phyloP scores from a whole-genome alignment of 1,140 invertebrate species.

The Drosophila rufa region DNA sequence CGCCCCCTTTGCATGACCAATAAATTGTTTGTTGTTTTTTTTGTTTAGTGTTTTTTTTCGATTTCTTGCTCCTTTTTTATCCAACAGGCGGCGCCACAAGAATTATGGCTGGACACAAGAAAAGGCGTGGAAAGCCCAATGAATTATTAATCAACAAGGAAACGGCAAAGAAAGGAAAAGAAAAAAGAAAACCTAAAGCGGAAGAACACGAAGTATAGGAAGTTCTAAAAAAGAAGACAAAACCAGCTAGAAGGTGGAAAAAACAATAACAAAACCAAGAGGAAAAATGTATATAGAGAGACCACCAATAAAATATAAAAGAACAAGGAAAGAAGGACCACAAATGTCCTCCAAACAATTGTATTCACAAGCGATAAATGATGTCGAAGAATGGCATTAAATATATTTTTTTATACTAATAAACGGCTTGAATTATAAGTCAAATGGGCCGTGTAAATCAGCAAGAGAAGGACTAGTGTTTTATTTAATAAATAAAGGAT shows the following conservation, averaged over 20 bases:
- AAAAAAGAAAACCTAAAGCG: conserved; percentile 23
- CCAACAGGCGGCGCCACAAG: conserved; percentile 60
- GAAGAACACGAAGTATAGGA: not conserved
- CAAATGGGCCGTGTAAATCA: not conserved
- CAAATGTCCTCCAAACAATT: not conserved
- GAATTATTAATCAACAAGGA: conserved; percentile 71
- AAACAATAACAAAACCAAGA: conserved; percentile 15
- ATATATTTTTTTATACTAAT: not conserved
- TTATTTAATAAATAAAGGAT: not conserved
- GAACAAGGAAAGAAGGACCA: conserved; percentile 7
- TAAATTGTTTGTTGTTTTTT: conserved; percentile 51
- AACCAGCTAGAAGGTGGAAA: not conserved
- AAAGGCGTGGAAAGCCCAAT: conserved; percentile 75
- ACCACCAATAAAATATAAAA: conserved; percentile 46
- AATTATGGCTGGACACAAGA: conserved; percentile 68
- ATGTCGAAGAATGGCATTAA: not conserved
- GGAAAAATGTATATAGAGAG: conserved; percentile 11
- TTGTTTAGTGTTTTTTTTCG: conserved; percentile 20
- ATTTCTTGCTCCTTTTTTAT: conserved; percentile 32
- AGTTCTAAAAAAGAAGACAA: conserved; percentile 5
- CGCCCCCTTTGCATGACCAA: conserved; percentile 31
- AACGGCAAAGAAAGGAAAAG: not conserved
- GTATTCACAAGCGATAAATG: conserved; percentile 7
- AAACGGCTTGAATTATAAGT: not conserved
- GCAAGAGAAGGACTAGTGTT: not conserved